Evolutionary conservation across 1,140 invertebrate species (phyloP).

Genomic region (Myzus persicae): DNA sequence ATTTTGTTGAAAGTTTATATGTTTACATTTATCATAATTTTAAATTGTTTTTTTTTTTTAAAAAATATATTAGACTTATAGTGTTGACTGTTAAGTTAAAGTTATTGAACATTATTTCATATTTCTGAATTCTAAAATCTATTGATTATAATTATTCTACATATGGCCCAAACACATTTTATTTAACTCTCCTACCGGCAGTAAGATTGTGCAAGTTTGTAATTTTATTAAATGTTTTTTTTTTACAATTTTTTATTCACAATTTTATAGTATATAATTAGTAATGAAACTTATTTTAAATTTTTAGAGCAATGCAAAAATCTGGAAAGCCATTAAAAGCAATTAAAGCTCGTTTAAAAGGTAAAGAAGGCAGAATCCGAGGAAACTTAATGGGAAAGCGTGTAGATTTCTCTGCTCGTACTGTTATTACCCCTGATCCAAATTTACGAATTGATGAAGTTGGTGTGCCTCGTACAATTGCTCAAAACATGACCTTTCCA

Average conservation of each 20-base stretch:
- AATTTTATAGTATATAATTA: neutral
- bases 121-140: neutral
- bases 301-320: conserved; percentile 92
- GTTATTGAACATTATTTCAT: neutral
- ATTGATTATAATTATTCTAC: neutral
- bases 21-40: too few species aligned
- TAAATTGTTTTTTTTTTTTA: too few species aligned
- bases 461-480: conserved; percentile 96
- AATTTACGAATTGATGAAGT: conserved; percentile 99
- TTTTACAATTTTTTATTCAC: neutral
- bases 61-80: neutral
- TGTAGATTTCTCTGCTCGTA: conserved; percentile 99
- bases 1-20: too few species aligned
- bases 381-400: conserved; percentile 99
- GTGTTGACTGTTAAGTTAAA: neutral
- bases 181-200: neutral
- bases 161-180: neutral
- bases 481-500: conserved; percentile 98
- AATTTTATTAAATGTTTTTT: too few species aligned
- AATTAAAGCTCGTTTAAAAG: conserved; percentile 88
- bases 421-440: conserved; percentile 99
- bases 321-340: conserved; percentile 98
- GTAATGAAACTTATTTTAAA: conserved; percentile 59
- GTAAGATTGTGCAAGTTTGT: too few species aligned
- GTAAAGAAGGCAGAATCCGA: conserved; percentile 97